Conservation (phyloP, 2,113 vertebrate species). For the Tursiops truncatus region DNA sequence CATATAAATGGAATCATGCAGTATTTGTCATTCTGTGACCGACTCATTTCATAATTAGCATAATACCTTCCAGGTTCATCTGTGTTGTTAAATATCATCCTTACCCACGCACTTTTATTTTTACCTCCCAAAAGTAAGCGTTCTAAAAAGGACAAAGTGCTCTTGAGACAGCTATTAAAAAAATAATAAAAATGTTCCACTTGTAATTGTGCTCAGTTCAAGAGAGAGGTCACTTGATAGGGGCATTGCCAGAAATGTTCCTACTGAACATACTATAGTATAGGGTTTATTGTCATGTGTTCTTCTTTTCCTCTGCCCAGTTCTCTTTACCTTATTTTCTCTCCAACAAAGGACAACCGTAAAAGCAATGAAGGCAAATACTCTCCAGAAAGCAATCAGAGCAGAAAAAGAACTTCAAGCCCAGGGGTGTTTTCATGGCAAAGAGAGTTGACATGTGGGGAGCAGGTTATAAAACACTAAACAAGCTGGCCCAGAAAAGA, state of each 20-base stretch:
- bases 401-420: slow-evolving; percentile 41
- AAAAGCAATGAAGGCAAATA: slow-evolving; percentile 15
- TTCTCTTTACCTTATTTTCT: slow-evolving; percentile 26
- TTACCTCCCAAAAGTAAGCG: neutral
- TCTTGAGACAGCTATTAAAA: slow-evolving; percentile 6
- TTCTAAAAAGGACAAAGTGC: neutral
- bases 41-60: neutral
- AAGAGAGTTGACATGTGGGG: neutral
- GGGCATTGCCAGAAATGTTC: neutral
- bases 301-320: neutral
- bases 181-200: neutral
- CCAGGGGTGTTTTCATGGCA: slow-evolving; percentile 11
- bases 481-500: neutral
- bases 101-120: neutral
- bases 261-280: neutral
- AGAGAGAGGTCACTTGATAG: neutral
- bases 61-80: neutral
- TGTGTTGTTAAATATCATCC: neutral
- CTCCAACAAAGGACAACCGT: neutral
- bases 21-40: neutral
- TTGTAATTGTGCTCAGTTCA: neutral
- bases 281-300: neutral
- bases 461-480: neutral
- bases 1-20: neutral
- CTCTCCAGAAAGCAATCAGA: slow-evolving; percentile 42